Conservation (phyloP, 2,888 invertebrate species). For the Parnassius apollo region DNA sequence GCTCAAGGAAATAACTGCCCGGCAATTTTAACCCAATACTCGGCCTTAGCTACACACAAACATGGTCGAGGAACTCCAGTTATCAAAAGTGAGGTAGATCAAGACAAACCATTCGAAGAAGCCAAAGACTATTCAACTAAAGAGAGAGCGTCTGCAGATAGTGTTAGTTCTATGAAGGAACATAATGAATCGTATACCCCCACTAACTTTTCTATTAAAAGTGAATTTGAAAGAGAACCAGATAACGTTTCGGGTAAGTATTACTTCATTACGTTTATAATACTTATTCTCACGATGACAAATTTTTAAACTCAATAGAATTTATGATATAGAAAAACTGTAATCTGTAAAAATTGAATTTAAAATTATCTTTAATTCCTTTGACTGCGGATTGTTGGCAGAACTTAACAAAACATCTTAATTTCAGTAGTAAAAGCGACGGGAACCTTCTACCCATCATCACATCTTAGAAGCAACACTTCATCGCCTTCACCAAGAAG, state of each 20-base stretch:
- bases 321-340: too few relatives aligned
- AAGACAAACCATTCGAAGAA: slow-evolving; percentile 67
- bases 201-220: slow-evolving; percentile 73
- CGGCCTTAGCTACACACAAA: slow-evolving; percentile 73
- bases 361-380: too few relatives aligned
- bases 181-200: slow-evolving; percentile 57
- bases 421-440: slow-evolving; percentile 95
- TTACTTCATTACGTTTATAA: background rate
- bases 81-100: slow-evolving; percentile 65
- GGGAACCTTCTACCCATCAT: slow-evolving; percentile 94
- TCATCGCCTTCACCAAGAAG: slow-evolving; percentile 78
- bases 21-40: slow-evolving; percentile 74
- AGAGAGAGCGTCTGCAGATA: slow-evolving; percentile 70
- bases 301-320: too few relatives aligned
- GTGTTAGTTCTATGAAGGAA: slow-evolving; percentile 64
- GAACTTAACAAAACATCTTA: slow-evolving; percentile 41
- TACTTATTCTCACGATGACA: background rate
- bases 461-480: slow-evolving; percentile 80
- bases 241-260: slow-evolving; percentile 76
- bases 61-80: slow-evolving; percentile 73
- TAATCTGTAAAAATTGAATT: too few relatives aligned
- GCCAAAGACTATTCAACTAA: slow-evolving; percentile 78
- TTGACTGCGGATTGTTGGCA: background rate
- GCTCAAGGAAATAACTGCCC: slow-evolving; percentile 74
- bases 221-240: slow-evolving; percentile 72